phyloP scores from a whole-genome alignment of 1,140 invertebrate species.

The Drosophila sulfurigaster region DNA sequence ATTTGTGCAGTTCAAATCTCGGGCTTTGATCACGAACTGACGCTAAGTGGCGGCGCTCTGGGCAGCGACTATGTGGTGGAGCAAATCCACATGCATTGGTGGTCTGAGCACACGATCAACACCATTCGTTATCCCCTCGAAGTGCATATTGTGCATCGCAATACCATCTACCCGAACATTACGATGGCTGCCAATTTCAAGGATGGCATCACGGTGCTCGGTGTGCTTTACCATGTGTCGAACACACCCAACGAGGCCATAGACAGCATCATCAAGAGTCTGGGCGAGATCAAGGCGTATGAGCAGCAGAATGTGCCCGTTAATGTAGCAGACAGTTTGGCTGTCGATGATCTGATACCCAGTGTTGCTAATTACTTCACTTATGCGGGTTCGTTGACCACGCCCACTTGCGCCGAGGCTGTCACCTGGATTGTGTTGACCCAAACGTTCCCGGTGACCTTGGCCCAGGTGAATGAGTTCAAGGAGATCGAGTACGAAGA shows the following conservation, averaged over 20 bases:
- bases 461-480: constrained; percentile 86
- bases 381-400: constrained; percentile 91
- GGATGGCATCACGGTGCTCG: constrained; percentile 90
- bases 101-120: constrained; percentile 91
- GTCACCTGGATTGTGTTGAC: constrained; percentile 91
- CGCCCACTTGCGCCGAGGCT: constrained; percentile 90
- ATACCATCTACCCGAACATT: constrained; percentile 86
- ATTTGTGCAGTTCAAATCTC: constrained; percentile 83
- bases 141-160: constrained; percentile 90
- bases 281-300: constrained; percentile 73
- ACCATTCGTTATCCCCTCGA: constrained; percentile 87
- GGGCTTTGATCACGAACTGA: constrained; percentile 79
- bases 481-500: constrained; percentile 80
- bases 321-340: constrained; percentile 84
- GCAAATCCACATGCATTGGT: constrained; percentile 92
- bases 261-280: constrained; percentile 67
- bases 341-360: constrained; percentile 86
- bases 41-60: constrained; percentile 86
- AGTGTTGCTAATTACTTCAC: constrained; percentile 87
- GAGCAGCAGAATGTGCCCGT: constrained; percentile 85
- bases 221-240: constrained; percentile 89
- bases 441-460: constrained; percentile 87
- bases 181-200: constrained; percentile 86
- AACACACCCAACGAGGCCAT: constrained; percentile 64
- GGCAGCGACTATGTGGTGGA: constrained; percentile 87